Percentiles rank a stretch among this genome's conserved stretches.
Conservation (phyloP, 2,888 invertebrate genomes). For the Acleris sparsana region DNA sequence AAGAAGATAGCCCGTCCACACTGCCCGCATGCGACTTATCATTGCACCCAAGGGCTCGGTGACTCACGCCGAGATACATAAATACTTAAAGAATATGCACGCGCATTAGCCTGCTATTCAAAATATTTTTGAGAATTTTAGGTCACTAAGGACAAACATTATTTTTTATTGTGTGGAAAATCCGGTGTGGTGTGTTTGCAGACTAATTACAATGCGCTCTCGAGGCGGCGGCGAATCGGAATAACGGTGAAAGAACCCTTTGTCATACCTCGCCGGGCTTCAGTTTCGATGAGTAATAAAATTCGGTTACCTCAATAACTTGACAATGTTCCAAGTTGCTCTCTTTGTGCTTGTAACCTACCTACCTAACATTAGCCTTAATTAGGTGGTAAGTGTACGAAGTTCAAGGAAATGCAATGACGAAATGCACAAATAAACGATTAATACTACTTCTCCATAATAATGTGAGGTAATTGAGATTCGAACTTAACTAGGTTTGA, state of each 20-base stretch:
- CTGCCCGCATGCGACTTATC: conserved; percentile 32
- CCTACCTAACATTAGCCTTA: neutral
- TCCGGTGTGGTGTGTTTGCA: conserved; percentile 30
- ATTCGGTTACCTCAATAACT: conserved; percentile 24
- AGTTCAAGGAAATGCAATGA: too few species aligned
- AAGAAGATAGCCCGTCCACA: conserved; percentile 26
- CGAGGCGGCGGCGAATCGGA: conserved; percentile 10
- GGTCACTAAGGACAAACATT: conserved; percentile 16
- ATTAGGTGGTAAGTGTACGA: too few species aligned
- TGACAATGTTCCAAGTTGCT: conserved; percentile 8
- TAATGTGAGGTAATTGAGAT: too few species aligned
- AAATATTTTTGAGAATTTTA: conserved; percentile 22
- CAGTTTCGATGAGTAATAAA: conserved; percentile 32
- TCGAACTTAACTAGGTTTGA: too few species aligned
- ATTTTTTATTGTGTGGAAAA: conserved; percentile 16
- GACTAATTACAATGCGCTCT: conserved; percentile 32
- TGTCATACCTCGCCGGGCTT: conserved; percentile 22
- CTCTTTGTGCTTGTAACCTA: neutral
- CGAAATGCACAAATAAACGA: too few species aligned
- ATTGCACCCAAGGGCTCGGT: conserved; percentile 26
- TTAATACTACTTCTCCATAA: too few species aligned
- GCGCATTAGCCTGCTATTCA: conserved; percentile 25
- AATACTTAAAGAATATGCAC: conserved; percentile 14
- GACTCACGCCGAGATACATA: conserved; percentile 29
- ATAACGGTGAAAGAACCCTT: conserved; percentile 33